Base-by-base conservation (phyloP, 2,113 vertebrate species). In the Oophaga pumilio region DNA sequence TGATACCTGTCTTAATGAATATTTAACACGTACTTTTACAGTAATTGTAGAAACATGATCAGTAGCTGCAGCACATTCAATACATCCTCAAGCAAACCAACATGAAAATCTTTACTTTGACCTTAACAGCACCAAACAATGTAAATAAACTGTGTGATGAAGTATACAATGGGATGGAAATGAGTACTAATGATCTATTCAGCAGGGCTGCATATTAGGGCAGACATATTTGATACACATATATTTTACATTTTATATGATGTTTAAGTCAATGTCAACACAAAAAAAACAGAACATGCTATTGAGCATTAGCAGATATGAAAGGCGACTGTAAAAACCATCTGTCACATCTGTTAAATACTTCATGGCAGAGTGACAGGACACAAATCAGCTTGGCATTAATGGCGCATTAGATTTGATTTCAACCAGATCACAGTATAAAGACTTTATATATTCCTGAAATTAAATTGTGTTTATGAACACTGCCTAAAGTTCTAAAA, bases 41-140 rank as follows among this genome's bases (percentile, higher is more conserved):
- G 87, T 78, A 33, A 84, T 12, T 89, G 73, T 76, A 90, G 83
- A 91, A 91, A 91, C 24, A 1, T 80, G 89, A 91, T 87, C 87
- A 64, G 50, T 89, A 85, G 62, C 4, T 86, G 79, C 66, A 68
- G 20, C 78, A 74, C 66, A 87, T 68, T 82, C 78, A 80, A 87
- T 82, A 82, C 43, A 82, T 66, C 50, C 85, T 82, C 62, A 87
- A 73, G 85, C 66, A 68, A 82, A 62, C 69, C 26, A 49, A 71
- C 78, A 59, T 20, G 68, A 24, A 73, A 87, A 87, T 73, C 86
- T 82, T 83, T 68, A 24, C 76, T 69, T 82, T 87, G 78, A 87
- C 86, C 86, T 87, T 82, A 73, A 79, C 76, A 71, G 71, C 28
- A 28, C 6, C 12, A 80, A 81, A 82, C 11, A 2, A 33, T 69